A percentile compares a stretch with the other conserved stretches of the same genome.
Conservation (phyloP, 1,140 invertebrate genomes). For the Ridgeia piscesae region DNA sequence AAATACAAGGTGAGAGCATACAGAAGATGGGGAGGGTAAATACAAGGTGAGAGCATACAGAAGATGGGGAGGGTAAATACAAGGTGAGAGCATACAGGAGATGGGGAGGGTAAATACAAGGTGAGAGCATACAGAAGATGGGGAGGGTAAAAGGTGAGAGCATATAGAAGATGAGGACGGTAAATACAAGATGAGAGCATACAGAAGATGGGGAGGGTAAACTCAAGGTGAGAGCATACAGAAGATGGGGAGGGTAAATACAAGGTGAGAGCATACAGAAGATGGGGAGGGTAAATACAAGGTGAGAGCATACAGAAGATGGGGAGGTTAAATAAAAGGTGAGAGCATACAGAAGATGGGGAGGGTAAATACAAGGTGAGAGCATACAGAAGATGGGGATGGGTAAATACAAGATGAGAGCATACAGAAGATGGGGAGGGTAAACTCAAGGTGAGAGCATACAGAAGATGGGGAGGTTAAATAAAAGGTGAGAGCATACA, state of each 20-base stretch:
- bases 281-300: conserved; percentile 97
- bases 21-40: conserved; percentile 97
- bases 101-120: conserved; percentile 98
- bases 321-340: conserved; percentile 98
- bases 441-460: conserved; percentile 88
- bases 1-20: conserved; percentile 89
- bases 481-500: conserved; percentile 96
- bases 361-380: conserved; percentile 95
- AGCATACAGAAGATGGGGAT: conserved; percentile 90
- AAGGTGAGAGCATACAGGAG: conserved; percentile 87
- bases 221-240: conserved; percentile 88
- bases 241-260: conserved; percentile 98
- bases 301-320: conserved; percentile 86
- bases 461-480: conserved; percentile 97
- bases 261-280: conserved; percentile 94
- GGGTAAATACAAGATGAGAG: conserved; percentile 98
- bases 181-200: conserved; percentile 97
- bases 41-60: conserved; percentile 96
- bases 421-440: conserved; percentile 96
- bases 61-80: conserved; percentile 98
- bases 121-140: conserved; percentile 95
- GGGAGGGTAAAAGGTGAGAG: conserved; percentile 92
- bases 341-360: conserved; percentile 97
- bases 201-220: conserved; percentile 97
- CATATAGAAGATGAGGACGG: conserved; percentile 95